Evolutionary conservation across 2,888 invertebrate genomes (phyloP), one percentile per base, ranked within the genome.

Genomic region (Andrena hattorfiana): DNA sequence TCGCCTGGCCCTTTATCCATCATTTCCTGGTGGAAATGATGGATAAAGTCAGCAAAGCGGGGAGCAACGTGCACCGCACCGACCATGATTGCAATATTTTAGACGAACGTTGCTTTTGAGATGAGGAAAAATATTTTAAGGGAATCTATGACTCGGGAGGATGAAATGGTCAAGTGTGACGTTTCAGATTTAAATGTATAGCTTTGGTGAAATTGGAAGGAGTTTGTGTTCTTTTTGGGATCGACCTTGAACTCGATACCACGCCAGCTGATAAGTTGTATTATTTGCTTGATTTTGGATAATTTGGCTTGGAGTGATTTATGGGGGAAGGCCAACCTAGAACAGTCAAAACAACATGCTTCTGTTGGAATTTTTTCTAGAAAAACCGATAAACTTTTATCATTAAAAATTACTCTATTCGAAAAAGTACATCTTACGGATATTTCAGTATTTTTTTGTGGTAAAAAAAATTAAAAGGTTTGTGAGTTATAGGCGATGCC

Each of bases 31-130:
- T 64, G 68, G 74, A 75, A 69, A 79, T 79, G 79, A 75, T 26
- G 79, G 56, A 73, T 62, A 64, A 71, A 77, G 83, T 62, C 59
- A 80, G 74, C 56, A n/a, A 62, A 62, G 63, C 42, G 67, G 20
- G 60, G 32, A 35, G 68, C 59, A 13, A 54, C 32, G 20, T 10
- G 49, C 66, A 10, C 72, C 6, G 42, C n/a, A 13, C 30, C 62
- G 48, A 26, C 35, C 62, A 59, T 62, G 51, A 28, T 62, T 30
- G 73, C 30, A 30, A 73, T 42, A 67, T 42, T 77, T 73, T 67
- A 54, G 54, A 59, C 56, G 71, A 63, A 26, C 56, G 48, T 64
- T 23, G 63, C 23, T 54, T 42, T 23, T 30, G 2, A 4, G 23
- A 42, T 16, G 8, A 42, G 8, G n/a, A 48, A 51, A 49, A 60